These are phyloP conservation scores for Triops cancriformis DNA, from an alignment of 1,140 invertebrate genomes.

Conservation along the genomic window DNA sequence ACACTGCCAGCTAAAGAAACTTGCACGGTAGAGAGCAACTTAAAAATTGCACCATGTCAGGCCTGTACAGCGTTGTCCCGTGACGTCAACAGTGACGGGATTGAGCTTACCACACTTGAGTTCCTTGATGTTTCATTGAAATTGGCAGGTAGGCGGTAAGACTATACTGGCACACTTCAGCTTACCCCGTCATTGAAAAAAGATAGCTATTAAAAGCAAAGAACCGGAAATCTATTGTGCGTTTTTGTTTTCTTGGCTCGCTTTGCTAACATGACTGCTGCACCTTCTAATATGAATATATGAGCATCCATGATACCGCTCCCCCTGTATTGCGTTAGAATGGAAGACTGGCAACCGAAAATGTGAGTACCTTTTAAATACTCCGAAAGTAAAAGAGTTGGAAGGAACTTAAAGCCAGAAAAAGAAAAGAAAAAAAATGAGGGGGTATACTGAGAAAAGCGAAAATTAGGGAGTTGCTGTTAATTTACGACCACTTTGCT, in stretches of 20 bases:
- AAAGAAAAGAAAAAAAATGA: neutral
- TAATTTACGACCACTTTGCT: constrained; percentile 9
- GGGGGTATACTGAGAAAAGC: neutral
- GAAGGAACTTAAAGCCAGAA: neutral
- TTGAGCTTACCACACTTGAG: neutral
- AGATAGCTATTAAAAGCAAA: constrained; percentile 10
- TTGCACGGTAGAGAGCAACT: neutral
- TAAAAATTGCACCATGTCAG: neutral
- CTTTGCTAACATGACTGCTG: neutral
- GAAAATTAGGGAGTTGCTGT: constrained; percentile 13
- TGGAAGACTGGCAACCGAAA: neutral
- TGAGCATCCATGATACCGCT: neutral
- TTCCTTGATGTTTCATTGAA: constrained; percentile 11
- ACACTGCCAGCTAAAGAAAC: neutral
- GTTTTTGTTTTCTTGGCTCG: neutral
- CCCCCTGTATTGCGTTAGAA: neutral
- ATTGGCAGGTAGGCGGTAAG: constrained; percentile 5
- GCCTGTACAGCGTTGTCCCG: neutral
- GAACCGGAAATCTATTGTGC: constrained; percentile 3
- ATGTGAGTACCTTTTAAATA: neutral
- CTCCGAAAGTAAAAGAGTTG: neutral
- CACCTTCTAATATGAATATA: constrained; percentile 14
- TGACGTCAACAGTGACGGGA: neutral
- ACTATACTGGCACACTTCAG: neutral
- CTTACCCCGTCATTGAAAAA: neutral